Conservation (phyloP, 2,888 invertebrate genomes). For the Leucozona laternaria region DNA sequence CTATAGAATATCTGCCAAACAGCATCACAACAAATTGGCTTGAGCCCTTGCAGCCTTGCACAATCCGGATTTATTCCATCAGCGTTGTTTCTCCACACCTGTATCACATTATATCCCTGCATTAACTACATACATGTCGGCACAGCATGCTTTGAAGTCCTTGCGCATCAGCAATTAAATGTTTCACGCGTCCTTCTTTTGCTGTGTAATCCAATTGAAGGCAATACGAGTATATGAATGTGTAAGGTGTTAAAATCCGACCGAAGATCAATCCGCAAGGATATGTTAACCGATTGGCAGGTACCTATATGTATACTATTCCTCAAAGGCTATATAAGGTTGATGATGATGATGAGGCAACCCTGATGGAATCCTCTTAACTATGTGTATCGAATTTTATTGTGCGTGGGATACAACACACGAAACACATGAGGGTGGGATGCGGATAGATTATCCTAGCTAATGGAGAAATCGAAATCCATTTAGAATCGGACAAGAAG, state of each 20-base stretch:
- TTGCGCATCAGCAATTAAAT: slow-evolving; percentile 63
- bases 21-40: slow-evolving; percentile 63
- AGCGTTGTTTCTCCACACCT: slow-evolving; percentile 52
- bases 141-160: slow-evolving; percentile 63
- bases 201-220: slow-evolving; percentile 55
- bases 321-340: not conserved
- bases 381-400: slow-evolving; percentile 70
- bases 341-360: slow-evolving; percentile 41
- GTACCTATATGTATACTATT: slow-evolving; percentile 11
- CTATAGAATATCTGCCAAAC: slow-evolving; percentile 69
- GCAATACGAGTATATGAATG: slow-evolving; percentile 45
- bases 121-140: slow-evolving; percentile 26
- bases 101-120: slow-evolving; percentile 40
- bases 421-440: slow-evolving; percentile 53
- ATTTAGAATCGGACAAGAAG: slow-evolving; percentile 58
- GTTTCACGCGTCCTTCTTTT: slow-evolving; percentile 71
- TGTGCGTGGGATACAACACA: slow-evolving; percentile 68
- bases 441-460: slow-evolving; percentile 63
- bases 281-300: slow-evolving; percentile 57
- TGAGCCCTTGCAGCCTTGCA: slow-evolving; percentile 40
- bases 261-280: slow-evolving; percentile 69
- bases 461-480: slow-evolving; percentile 74
- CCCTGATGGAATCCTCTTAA: slow-evolving; percentile 51
- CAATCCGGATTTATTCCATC: slow-evolving; percentile 49
- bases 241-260: slow-evolving; percentile 72